Evolutionary conservation across 2,888 invertebrate genomes (phyloP).

Genomic region (Drosophila meridiana): DNA sequence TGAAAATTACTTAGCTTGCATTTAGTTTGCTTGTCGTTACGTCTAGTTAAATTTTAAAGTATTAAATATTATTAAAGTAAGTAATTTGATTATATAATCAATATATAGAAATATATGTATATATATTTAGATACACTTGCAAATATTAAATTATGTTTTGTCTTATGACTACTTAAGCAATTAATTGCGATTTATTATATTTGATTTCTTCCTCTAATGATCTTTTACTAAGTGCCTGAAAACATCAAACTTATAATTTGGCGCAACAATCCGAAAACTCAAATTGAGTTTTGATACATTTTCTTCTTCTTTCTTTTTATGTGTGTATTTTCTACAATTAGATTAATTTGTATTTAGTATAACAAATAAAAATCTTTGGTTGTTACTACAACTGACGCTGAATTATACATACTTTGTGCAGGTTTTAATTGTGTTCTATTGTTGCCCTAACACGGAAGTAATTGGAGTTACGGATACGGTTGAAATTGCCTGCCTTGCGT

Average conservation of each 20-base stretch:
- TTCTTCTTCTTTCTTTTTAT: background rate
- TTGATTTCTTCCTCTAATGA: constrained; percentile 10
- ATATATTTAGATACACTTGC: constrained; percentile 11
- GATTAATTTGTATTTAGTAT: constrained; percentile 30
- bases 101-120: constrained; percentile 28
- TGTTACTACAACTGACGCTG: constrained; percentile 76
- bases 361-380: constrained; percentile 75
- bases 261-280: constrained; percentile 62
- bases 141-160: constrained; percentile 42
- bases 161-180: constrained; percentile 64
- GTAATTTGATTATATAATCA: constrained; percentile 52
- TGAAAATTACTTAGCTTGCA: constrained; percentile 75
- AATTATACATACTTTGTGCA: constrained; percentile 46
- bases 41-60: constrained; percentile 48
- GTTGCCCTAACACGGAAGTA: constrained; percentile 34
- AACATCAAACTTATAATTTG: constrained; percentile 68
- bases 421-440: constrained; percentile 31
- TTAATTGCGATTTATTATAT: constrained; percentile 43
- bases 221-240: constrained; percentile 42
- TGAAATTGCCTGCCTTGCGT: constrained; percentile 27
- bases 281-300: constrained; percentile 26
- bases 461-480: constrained; percentile 15
- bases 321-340: constrained; percentile 31
- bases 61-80: constrained; percentile 62
- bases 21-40: constrained; percentile 40